These are phyloP conservation scores for Stegodyphus dumicola DNA, from an alignment of 1,140 invertebrate genomes.

Conservation along the genomic window DNA sequence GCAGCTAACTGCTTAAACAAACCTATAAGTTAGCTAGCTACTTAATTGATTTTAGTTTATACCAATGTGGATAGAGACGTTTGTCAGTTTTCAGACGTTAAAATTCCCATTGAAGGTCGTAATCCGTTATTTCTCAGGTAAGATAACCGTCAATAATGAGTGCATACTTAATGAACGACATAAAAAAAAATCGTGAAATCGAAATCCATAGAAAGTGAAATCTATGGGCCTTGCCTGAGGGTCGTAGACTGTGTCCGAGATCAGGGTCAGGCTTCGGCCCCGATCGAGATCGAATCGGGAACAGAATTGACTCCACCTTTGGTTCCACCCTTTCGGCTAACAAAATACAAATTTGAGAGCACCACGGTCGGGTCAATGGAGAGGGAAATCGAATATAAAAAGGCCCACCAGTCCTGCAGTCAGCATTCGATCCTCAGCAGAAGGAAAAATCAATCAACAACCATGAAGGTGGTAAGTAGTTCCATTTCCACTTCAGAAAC, in stretches of 20 bases:
- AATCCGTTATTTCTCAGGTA: too few relatives aligned
- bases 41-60: too few relatives aligned
- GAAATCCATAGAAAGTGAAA: too few relatives aligned
- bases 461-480: slow-evolving; percentile 55
- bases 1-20: too few relatives aligned
- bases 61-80: too few relatives aligned
- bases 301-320: slow-evolving; percentile 26
- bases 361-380: slow-evolving; percentile 7
- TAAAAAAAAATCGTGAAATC: too few relatives aligned
- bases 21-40: too few relatives aligned
- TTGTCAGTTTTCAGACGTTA: too few relatives aligned
- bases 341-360: background rate
- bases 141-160: too few relatives aligned
- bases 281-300: slow-evolving; percentile 27
- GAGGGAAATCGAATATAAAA: slow-evolving; percentile 27
- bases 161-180: too few relatives aligned
- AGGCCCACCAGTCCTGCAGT: background rate
- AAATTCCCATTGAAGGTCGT: too few relatives aligned
- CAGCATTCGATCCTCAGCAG: slow-evolving; percentile 21
- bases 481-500: background rate
- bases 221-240: background rate
- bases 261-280: slow-evolving; percentile 44
- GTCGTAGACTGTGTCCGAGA: background rate
- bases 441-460: slow-evolving; percentile 35
- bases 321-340: slow-evolving; percentile 19